phyloP scores from a whole-genome alignment of 2,113 vertebrate species.

The Heloderma charlesbogerti region DNA sequence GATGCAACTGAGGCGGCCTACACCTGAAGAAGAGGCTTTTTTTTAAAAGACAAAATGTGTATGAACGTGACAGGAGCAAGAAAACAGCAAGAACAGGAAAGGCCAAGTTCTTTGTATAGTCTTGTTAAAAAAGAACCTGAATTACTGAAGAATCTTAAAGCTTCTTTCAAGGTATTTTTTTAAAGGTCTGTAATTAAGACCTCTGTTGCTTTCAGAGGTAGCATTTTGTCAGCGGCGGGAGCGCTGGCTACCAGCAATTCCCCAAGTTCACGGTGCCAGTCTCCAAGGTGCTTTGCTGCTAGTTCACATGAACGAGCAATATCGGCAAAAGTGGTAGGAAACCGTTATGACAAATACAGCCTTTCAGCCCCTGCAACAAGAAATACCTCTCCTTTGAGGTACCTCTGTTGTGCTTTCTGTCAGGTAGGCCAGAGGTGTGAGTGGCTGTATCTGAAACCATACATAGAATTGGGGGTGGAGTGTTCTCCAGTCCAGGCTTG shows the following conservation, averaged over 20 bases:
- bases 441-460: not conserved
- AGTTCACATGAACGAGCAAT: not conserved
- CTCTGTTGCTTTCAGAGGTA: not conserved
- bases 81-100: not conserved
- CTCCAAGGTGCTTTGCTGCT: not conserved
- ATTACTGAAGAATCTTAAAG: not conserved
- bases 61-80: too few relatives aligned
- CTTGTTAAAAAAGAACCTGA: not conserved
- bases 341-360: not conserved
- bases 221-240: not conserved
- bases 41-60: not conserved
- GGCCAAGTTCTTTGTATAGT: not conserved
- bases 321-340: not conserved
- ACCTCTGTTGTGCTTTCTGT: not conserved
- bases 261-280: not conserved
- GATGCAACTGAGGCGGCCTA: not conserved
- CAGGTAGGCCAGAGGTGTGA: not conserved
- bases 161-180: not conserved
- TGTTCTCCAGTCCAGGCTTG: not conserved
- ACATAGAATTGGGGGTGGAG: not conserved
- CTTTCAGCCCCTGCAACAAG: not conserved
- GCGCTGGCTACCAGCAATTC: not conserved
- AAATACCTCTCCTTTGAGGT: not conserved
- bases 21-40: constrained; percentile 17
- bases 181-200: not conserved